Evolutionary conservation across 2,113 vertebrate genomes (phyloP).

Genomic region (Coregonus clupeaformis): DNA sequence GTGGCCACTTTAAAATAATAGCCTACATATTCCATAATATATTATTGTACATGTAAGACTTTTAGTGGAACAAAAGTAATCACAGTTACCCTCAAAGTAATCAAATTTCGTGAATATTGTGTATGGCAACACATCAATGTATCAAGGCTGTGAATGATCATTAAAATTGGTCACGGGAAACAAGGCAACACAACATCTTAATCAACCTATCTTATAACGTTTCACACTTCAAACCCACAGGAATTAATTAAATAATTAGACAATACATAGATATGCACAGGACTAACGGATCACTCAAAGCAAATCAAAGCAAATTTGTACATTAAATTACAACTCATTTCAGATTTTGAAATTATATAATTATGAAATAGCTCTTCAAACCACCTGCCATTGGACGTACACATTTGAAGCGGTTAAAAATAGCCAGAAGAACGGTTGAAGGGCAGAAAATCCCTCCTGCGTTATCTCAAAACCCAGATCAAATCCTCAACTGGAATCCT

Average conservation of each 20-base stretch:
- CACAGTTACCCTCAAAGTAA: neutral
- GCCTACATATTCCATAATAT: no score
- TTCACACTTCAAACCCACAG: constrained; percentile 22
- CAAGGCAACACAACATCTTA: constrained; percentile 22
- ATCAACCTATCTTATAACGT: neutral
- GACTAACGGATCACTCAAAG: neutral
- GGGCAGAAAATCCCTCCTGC: constrained; percentile 63
- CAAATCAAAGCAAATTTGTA: neutral
- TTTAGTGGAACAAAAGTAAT: no score
- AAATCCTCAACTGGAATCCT: constrained; percentile 66
- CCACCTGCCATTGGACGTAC: constrained; percentile 61
- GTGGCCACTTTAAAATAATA: no score
- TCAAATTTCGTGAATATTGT: neutral
- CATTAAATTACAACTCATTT: neutral
- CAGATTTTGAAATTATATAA: constrained; percentile 12
- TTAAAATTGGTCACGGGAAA: neutral
- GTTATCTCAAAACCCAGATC: constrained; percentile 68
- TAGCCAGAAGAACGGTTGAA: constrained; percentile 71
- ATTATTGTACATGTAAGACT: no score
- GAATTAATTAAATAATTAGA: constrained; percentile 29
- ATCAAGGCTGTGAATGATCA: neutral
- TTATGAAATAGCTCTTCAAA: constrained; percentile 44
- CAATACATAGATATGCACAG: neutral
- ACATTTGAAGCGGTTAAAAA: constrained; percentile 70
- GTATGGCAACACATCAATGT: neutral